Base-by-base conservation (phyloP, 2,888 invertebrate genomes). In the Eupithecia insigniata region DNA sequence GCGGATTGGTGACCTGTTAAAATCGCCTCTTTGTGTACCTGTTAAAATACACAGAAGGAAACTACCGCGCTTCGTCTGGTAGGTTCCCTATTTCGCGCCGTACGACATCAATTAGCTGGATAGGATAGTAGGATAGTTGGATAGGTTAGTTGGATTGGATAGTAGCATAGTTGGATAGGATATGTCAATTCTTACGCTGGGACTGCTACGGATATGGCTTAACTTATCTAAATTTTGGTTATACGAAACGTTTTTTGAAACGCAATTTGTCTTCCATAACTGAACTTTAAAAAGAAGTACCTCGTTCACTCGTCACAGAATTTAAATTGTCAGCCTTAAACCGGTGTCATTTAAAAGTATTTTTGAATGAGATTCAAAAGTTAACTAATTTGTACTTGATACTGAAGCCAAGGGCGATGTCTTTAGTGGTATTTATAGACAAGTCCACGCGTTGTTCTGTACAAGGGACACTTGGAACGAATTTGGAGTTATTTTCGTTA, bases 371-470 rank as follows among this genome's bases (percentile, higher is more conserved):
- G 34, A 51, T 64, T 67, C 32, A 43, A 46, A 61, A 72, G 62
- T 70, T 70, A 69, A 70, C 58, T 51, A 43, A 73, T 73, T 75
- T 75, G 72, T 71, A 64, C 72, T 73, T 72, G 75, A 71, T 74
- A 76, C 65, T 66, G 55, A 36, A 46, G 72, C 74, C 73, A 78
- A 78, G 78, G 77, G 77, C 76, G 74, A 72, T 76, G 73, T 76
- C 77, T 74, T 72, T 67, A 67, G 36, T 68, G 66, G 77, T 78
- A 78, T 76, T 76, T 75, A 78, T 78, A 76, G 70, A 74, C 60
- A 36, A 73, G 71, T 58, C 74, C 71, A 74, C 77, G 76, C 69
- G 73, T 66, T 69, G 78, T 71, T 71, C 71, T 61, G 64, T 36
- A 1, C 26, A 34, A 34, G 34, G 64, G 64, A 26, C 36, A 64